Percentiles rank a stretch among this genome's conserved stretches.
Conservation (phyloP, 2,797 vertebrate genomes). For the Phrynocephalus forsythii region DNA sequence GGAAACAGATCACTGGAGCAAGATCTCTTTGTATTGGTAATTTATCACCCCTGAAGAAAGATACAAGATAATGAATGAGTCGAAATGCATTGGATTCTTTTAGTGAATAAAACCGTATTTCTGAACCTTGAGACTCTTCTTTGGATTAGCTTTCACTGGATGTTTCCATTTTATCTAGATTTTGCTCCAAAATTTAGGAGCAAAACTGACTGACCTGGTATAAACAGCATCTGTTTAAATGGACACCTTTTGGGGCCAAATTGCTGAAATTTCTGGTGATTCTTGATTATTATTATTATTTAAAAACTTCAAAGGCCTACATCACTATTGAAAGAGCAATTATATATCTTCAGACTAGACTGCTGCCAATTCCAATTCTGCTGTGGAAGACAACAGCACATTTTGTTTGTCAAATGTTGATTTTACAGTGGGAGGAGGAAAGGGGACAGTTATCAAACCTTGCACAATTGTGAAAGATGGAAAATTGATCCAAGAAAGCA, state of each 20-base stretch:
- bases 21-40: no score
- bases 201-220: no score
- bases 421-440: conserved; percentile 31
- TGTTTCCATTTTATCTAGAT: no score
- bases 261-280: not conserved
- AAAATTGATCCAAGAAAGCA: conserved; percentile 42
- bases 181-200: no score
- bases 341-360: not conserved
- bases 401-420: conserved; percentile 39
- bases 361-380: conserved; percentile 18
- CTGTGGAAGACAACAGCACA: conserved; percentile 24
- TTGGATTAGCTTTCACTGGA: no score
- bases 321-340: conserved; percentile 23
- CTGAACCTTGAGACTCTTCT: no score
- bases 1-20: no score
- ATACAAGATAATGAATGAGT: no score
- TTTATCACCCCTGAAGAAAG: no score
- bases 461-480: conserved; percentile 32
- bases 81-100: no score
- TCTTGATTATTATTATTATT: not conserved
- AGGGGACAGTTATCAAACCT: not conserved
- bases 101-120: no score
- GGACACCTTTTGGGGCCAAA: not conserved
- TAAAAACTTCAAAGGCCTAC: conserved; percentile 9
- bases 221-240: no score